Conservation (phyloP, 2,888 invertebrate species). For the Frankliniella intonsa region DNA sequence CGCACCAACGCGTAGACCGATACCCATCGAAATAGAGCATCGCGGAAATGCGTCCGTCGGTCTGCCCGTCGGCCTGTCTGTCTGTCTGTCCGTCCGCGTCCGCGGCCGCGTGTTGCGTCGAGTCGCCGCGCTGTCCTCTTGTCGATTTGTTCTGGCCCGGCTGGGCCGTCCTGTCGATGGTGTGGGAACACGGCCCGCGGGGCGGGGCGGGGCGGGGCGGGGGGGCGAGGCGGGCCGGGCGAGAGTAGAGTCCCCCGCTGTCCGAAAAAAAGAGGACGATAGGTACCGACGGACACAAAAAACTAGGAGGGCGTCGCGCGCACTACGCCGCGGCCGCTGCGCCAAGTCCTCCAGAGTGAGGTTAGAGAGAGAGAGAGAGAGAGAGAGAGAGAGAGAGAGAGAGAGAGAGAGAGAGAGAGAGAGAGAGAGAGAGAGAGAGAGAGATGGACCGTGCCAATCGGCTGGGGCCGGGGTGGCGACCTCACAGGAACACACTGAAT, state of each 20-base stretch:
- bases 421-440: too few relatives aligned
- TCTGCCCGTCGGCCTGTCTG: background rate
- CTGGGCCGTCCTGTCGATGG: background rate
- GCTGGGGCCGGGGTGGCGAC: background rate
- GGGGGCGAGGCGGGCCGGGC: background rate
- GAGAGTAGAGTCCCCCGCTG: slow-evolving; percentile 1
- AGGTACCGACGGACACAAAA: background rate
- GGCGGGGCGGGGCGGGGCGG: background rate
- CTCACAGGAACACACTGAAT: background rate
- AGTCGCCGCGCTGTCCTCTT: background rate
- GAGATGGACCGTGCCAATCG: too few relatives aligned
- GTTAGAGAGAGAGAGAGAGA: too few relatives aligned
- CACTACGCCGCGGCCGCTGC: background rate
- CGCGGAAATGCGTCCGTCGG: background rate
- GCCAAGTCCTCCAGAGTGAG: too few relatives aligned
- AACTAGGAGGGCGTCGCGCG: background rate
- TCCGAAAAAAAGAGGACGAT: background rate
- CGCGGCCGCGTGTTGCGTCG: background rate
- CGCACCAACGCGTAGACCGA: too few relatives aligned
- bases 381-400: too few relatives aligned
- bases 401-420: too few relatives aligned
- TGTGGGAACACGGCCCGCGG: background rate
- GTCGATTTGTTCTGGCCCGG: slow-evolving; percentile 17
- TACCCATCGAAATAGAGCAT: too few relatives aligned
- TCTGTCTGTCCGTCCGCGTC: background rate